Percentiles rank a stretch among this genome's conserved stretches.
These are phyloP conservation scores for Synanceia verrucosa DNA, from an alignment of 2,797 vertebrate genomes.

Conservation along the genomic window DNA sequence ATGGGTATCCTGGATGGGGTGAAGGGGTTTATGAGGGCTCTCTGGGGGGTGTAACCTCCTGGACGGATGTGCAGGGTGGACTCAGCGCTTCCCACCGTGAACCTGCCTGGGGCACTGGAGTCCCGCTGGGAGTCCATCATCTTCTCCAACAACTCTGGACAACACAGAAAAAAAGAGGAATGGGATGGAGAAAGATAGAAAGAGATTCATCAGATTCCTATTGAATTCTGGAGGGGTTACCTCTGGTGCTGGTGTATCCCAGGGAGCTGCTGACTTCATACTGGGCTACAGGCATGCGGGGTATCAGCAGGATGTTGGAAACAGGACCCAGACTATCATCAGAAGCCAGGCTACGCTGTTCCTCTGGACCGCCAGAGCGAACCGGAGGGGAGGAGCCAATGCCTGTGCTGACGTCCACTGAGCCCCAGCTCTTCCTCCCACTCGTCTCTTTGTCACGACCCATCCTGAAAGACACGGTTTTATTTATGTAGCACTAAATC, in stretches of 20 bases:
- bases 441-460: slow-evolving; percentile 84
- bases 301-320: slow-evolving; percentile 94
- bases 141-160: slow-evolving; percentile 89
- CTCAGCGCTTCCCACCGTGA: slow-evolving; percentile 96
- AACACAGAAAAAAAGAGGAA: background rate
- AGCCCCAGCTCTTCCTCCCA: slow-evolving; percentile 91
- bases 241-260: slow-evolving; percentile 95
- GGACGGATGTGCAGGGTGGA: slow-evolving; percentile 93
- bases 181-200: background rate
- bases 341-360: slow-evolving; percentile 93
- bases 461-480: slow-evolving; percentile 71
- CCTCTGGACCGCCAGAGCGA: slow-evolving; percentile 82
- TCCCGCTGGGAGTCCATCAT: slow-evolving; percentile 92
- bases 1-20: slow-evolving; percentile 97
- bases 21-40: slow-evolving; percentile 98
- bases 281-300: slow-evolving; percentile 86
- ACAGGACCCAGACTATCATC: slow-evolving; percentile 94
- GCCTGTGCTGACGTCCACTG: slow-evolving; percentile 85
- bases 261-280: slow-evolving; percentile 98
- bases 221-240: slow-evolving; percentile 80
- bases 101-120: slow-evolving; percentile 93
- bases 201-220: no score
- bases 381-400: slow-evolving; percentile 85
- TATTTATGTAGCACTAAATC: no score
- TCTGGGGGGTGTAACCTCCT: slow-evolving; percentile 90